Evolutionary conservation across 2,888 invertebrate genomes (phyloP).

Genomic region (Psylliodes chrysocephalus): DNA sequence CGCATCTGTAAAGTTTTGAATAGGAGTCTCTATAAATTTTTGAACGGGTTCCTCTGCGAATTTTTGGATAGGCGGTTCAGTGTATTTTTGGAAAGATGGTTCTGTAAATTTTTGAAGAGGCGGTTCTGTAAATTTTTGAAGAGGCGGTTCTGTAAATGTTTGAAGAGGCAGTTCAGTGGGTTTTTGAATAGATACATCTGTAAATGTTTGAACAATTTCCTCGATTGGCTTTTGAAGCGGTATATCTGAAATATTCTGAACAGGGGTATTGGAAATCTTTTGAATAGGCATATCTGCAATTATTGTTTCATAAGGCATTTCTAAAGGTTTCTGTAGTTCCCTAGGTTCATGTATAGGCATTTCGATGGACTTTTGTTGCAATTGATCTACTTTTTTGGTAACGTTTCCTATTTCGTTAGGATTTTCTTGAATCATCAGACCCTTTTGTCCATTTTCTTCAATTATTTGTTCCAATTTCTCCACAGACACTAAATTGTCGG

Average conservation of each 20-base stretch:
- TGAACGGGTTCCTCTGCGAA: neutral
- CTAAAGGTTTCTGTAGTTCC: neutral
- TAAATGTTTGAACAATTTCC: too few species aligned
- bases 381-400: neutral
- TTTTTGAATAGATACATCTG: neutral
- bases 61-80: neutral
- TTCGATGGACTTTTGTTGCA: neutral
- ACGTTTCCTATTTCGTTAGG: neutral
- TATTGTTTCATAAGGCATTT: too few species aligned
- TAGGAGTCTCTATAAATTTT: neutral
- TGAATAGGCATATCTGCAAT: too few species aligned
- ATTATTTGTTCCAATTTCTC: neutral
- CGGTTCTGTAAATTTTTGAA: neutral
- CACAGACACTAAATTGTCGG: neutral
- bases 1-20: neutral
- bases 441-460: neutral
- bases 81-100: neutral
- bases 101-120: neutral
- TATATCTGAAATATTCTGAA: too few species aligned
- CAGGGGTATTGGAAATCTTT: too few species aligned
- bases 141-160: neutral
- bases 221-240: too few species aligned
- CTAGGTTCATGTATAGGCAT: neutral
- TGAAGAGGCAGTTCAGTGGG: neutral
- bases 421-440: neutral